Evolutionary conservation across 2,797 vertebrate genomes (phyloP), one percentile per base, ranked within the genome.

Genomic region (Aldrovandia affinis): DNA sequence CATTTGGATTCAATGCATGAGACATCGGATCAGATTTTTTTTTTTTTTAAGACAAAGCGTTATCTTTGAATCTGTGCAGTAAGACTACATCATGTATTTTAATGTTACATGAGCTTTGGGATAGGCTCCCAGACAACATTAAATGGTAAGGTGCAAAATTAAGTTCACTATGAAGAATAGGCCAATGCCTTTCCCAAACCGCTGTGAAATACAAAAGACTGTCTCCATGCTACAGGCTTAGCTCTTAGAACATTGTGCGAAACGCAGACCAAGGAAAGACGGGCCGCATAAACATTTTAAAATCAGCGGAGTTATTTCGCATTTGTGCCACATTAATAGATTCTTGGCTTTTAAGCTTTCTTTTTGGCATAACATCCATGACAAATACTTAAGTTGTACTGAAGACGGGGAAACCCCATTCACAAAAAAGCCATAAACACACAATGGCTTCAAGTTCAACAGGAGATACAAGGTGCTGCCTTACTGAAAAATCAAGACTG

Each of bases 61-160:
- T 83, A 77, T 18, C 55, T 86, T n/a, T 83, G 86, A 89, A 92
- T 90, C 89, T 86, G 86, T 84, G 85, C 86, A 88, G 30, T 42
- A 80, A 81, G 81, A 78, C 84, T 63, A 87, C 50, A 82, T 54
- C 44, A 50, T 84, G 61, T 47, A 80, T 83, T 84, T 82, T 70
- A 78, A 77, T 73, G 83, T 86, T 82, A 55, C 80, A 83, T 79
- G 83, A 86, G 88, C 86, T 82, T 18, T 50, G 30, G 86, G 84
- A 86, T 47, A 47, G 83, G 84, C 85, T 85, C 77, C 82, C 63
- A 81, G 63, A 80, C 12, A 80, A 86, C 80, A 70, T 77, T 44
- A 86, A 86, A 79, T 78, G 47, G 78, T 80, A 88, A 85, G 84
- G 81, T 68, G 63, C 81, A 82, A 84, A 65, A 86, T 82, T 85